phyloP scores from a whole-genome alignment of 2,797 vertebrate species.

The Liasis olivaceus region DNA sequence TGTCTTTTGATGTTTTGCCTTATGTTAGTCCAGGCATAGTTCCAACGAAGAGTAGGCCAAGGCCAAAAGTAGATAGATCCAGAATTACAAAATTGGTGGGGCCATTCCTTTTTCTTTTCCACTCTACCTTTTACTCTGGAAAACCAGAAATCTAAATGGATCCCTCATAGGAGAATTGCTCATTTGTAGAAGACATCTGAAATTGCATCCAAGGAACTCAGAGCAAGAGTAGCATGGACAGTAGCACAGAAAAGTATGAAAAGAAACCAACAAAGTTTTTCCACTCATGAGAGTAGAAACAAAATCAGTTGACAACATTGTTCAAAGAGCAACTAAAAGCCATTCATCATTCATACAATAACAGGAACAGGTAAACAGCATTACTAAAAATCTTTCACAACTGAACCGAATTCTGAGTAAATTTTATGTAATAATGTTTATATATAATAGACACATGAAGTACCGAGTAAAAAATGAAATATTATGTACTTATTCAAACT shows the following conservation, averaged over 20 bases:
- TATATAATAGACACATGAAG: background rate
- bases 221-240: background rate
- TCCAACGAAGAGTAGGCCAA: too few relatives aligned
- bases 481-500: background rate
- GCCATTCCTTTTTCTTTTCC: background rate
- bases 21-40: too few relatives aligned
- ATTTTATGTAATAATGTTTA: background rate
- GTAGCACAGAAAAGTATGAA: background rate
- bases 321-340: background rate
- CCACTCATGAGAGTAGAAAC: background rate
- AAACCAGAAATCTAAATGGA: background rate
- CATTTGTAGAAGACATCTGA: background rate
- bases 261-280: background rate
- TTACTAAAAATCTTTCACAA: background rate
- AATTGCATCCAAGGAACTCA: background rate
- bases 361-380: background rate
- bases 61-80: too few relatives aligned
- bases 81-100: background rate
- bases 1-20: too few relatives aligned
- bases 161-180: background rate
- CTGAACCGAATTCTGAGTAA: background rate
- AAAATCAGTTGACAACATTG: background rate
- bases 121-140: background rate
- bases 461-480: background rate
- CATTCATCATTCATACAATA: background rate